Conservation (phyloP, 2,113 vertebrate genomes). For the Aegypius monachus region DNA sequence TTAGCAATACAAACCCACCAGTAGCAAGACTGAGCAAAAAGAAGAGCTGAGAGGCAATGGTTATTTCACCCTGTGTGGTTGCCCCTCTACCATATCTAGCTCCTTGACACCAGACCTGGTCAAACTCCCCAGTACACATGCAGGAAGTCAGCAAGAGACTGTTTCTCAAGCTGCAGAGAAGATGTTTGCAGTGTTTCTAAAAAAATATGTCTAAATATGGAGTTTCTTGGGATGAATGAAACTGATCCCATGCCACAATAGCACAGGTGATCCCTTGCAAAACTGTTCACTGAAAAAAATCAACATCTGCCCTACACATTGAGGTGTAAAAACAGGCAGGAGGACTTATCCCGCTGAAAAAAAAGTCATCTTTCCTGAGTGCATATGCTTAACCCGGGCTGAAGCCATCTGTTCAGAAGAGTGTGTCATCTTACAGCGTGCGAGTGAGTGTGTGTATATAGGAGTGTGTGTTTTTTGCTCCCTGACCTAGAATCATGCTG, state of each 20-base stretch:
- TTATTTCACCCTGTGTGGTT: neutral
- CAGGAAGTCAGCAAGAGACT: neutral
- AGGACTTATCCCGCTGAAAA: neutral
- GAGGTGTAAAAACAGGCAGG: neutral
- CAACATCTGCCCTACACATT: neutral
- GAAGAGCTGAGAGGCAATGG: neutral
- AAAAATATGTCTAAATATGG: neutral
- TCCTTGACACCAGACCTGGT: fast-evolving
- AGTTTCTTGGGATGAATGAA: neutral
- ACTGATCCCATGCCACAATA: fast-evolving
- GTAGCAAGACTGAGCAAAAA: neutral
- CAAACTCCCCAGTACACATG: neutral
- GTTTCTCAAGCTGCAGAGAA: neutral
- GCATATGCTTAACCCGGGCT: neutral
- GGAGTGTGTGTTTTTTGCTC: slow-evolving; percentile 21
- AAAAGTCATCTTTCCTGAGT: neutral
- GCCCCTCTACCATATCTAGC: neutral
- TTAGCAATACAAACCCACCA: neutral
- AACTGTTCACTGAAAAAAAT: neutral
- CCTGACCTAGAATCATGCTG: slow-evolving; percentile 63
- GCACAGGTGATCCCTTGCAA: neutral
- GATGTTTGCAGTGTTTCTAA: neutral
- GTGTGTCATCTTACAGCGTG: neutral
- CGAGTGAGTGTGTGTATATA: neutral
- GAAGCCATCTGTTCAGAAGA: neutral